Evolutionary conservation across 2,797 vertebrate species (phyloP).

Genomic region (Microcaecilia unicolor): DNA sequence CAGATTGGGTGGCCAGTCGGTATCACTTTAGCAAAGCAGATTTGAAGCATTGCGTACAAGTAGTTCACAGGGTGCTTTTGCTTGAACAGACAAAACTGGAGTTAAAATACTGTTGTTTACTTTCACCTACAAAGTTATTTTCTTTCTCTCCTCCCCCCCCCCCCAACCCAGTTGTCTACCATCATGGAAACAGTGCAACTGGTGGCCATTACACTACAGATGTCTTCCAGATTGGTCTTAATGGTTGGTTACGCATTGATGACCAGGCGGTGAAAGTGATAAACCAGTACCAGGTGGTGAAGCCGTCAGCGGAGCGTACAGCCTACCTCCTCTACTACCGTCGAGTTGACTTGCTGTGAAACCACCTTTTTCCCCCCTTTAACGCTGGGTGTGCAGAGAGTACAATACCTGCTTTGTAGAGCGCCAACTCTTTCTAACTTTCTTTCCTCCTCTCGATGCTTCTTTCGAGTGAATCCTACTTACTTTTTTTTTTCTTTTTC

Average conservation of each 20-base stretch:
- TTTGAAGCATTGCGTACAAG: not conserved
- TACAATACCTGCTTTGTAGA: constrained; percentile 58
- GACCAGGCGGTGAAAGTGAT: constrained; percentile 92
- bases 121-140: not conserved
- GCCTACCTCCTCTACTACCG: constrained; percentile 99
- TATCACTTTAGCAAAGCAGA: no score
- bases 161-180: constrained; percentile 98
- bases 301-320: constrained; percentile 85
- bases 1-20: no score
- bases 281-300: constrained; percentile 90
- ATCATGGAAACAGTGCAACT: constrained; percentile 94
- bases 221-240: constrained; percentile 98
- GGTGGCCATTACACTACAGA: constrained; percentile 98
- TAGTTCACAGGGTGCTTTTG: no score
- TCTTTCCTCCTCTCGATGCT: constrained; percentile 30
- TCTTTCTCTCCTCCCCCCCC: no score
- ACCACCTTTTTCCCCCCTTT: constrained; percentile 1
- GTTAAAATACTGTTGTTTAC: not conserved
- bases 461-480: constrained; percentile 32
- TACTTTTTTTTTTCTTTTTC: accelerated
- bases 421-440: constrained; percentile 54
- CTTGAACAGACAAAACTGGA: not conserved
- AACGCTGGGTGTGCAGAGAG: constrained; percentile 35
- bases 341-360: constrained; percentile 87
- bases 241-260: constrained; percentile 97